Base-by-base conservation (phyloP, 2,113 vertebrate species). In the Copsychus sechellarum region DNA sequence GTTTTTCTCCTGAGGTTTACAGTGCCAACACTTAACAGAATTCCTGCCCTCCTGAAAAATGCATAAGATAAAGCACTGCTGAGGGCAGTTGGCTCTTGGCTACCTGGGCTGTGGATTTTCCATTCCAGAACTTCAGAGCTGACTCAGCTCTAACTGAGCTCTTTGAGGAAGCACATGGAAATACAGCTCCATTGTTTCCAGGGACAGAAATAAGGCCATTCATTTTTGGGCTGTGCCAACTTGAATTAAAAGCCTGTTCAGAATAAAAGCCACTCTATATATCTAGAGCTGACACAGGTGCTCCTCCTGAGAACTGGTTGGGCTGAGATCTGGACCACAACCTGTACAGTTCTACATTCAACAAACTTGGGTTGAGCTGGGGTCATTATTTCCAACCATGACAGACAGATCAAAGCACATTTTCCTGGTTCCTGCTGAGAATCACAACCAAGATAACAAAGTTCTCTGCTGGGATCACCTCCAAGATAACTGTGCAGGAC, bases 41-140 rank as follows among this genome's bases (percentile, higher is more conserved):
- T n/a, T 84, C 70, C 48, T 67, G 22, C 31, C 34, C 48, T 78
- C 23, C 48, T 86, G 67, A 73, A 92, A 92, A 93, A 42, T 60
- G 11, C 51, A 4, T 60, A 61, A 70, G 19, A 34, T 16, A 76
- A 42, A 33, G 38, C 48, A 48, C 8, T 69, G 72, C 58, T 53
- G 47, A 72, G 70, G n/a, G 29, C 38, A 43, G 21, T 22, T 90
- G 54, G 66, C 58, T 29, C 36, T 40, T 7, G 4, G 43, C 50
- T 81, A 42, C 47, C 28, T 50, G 50, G 48, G 56, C 34, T 79
- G 12, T 38, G 28, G 6, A 11, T 81, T 74, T 26, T 56, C 54
- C 21, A 7, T n/a, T 54, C 17, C 66, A 85, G 74, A 76, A 36
- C 36, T 64, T 51, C 66, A 53, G 81, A 76, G 48, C 53, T 88